Evolutionary conservation across 1,140 invertebrate genomes (phyloP).

Genomic region (Bathynomus jamesi): DNA sequence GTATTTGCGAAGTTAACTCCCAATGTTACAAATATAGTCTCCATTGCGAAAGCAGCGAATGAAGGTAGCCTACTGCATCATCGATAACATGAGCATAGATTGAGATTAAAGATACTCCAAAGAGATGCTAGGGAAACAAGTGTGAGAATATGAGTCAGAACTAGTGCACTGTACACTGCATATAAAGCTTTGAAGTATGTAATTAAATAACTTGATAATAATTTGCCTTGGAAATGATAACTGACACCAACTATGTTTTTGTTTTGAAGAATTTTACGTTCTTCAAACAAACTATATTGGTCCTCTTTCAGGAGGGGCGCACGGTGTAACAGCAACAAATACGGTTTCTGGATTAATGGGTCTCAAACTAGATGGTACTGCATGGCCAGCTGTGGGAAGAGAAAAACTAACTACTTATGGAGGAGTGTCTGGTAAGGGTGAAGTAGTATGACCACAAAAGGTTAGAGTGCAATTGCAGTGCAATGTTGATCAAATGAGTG

Average conservation of each 20-base stretch:
- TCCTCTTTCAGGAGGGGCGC: constrained; percentile 75
- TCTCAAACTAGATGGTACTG: constrained; percentile 62
- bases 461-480: too few species aligned
- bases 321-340: constrained; percentile 94
- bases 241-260: too few species aligned
- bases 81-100: neutral
- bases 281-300: too few species aligned
- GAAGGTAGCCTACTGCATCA: constrained; percentile 54
- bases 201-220: too few species aligned
- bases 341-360: constrained; percentile 91
- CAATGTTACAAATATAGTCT: constrained; percentile 88
- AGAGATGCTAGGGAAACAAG: too few species aligned
- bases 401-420: constrained; percentile 86
- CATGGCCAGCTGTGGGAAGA: constrained; percentile 85
- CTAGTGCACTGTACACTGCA: too few species aligned
- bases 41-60: constrained; percentile 80
- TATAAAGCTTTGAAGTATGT: too few species aligned
- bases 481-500: too few species aligned
- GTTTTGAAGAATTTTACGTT: too few species aligned
- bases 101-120: too few species aligned
- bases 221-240: too few species aligned
- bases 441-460: neutral
- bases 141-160: too few species aligned
- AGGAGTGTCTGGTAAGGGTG: constrained; percentile 60
- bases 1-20: constrained; percentile 97